These are phyloP conservation scores for Felis catus DNA, from an alignment of 2,113 vertebrate species.

Conservation along the genomic window DNA sequence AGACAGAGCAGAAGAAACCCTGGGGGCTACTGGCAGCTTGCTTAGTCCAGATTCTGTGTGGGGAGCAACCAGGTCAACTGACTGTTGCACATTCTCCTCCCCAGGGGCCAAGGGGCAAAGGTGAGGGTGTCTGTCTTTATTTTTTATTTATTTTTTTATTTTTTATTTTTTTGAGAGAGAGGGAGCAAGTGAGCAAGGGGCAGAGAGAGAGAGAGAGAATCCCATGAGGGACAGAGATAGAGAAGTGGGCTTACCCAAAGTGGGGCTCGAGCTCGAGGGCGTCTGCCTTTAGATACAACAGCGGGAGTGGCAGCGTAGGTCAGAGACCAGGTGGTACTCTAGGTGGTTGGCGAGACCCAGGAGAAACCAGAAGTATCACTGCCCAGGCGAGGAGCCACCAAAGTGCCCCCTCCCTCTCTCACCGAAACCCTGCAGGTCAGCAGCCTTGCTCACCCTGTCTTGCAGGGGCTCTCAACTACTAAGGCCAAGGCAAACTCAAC, in stretches of 20 bases:
- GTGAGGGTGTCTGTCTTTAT: not conserved
- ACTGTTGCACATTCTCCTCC: not conserved
- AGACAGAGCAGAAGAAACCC: not conserved
- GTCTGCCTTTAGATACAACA: not conserved
- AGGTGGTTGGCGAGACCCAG: not conserved
- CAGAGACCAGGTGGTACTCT: not conserved
- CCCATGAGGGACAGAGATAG: too few relatives aligned
- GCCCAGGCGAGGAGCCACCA: not conserved
- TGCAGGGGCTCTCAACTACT: not conserved
- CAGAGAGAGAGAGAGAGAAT: too few relatives aligned
- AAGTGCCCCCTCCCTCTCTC: not conserved
- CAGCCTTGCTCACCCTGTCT: not conserved
- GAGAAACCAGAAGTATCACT: not conserved
- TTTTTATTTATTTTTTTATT: too few relatives aligned
- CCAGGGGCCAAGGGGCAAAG: not conserved
- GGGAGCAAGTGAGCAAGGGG: too few relatives aligned
- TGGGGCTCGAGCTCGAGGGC: too few relatives aligned
- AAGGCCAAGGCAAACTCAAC: not conserved
- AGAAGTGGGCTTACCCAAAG: too few relatives aligned
- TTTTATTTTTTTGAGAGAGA: too few relatives aligned
- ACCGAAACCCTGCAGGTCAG: not conserved
- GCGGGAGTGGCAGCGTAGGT: not conserved
- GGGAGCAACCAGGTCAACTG: not conserved
- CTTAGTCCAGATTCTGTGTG: not conserved
- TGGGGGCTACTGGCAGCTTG: accelerated